Base-by-base conservation (phyloP, 2,888 invertebrate species). In the Drosophila colorata region DNA sequence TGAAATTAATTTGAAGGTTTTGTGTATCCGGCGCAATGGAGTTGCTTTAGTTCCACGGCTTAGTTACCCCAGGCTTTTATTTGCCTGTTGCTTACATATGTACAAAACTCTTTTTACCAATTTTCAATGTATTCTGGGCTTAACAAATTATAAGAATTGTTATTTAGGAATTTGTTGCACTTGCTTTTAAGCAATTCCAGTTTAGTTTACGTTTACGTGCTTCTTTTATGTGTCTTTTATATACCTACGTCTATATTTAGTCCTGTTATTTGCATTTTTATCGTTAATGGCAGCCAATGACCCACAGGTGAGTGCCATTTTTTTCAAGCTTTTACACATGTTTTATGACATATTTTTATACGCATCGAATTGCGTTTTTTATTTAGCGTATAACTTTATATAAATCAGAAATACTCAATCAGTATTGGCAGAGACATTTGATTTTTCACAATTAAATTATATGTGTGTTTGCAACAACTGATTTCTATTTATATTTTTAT, bases 1-100 rank as follows among this genome's bases (percentile, higher is more conserved):
- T 85, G 79, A 85, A 88, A 88, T 88, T 79, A 76, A 78, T 75
- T 70, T 58, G 76, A 76, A 57, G 55, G 58, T 60, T 68, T 70
- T 66, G 57, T 69, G 51, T 63, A 69, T 52, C 58, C 61, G 52
- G 48, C 44, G 53, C 43, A 69, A 52, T 46, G 14, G 2, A 44
- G 18, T 1, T 31, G 5, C 8, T 28, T 35, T 16, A 16, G n/a
- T 25, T 5, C n/a, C 16, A 9, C n/a, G 38, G 8, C 25, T 47
- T 73, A 52, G 52, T 68, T 46, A 53, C 14, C 28, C n/a, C 37
- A 2, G 25, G 25, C 25, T 33, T 33, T 33, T 13, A 2, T 31
- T 13, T n/a, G n/a, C n/a, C n/a, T n/a, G n/a, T n/a, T n/a, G n/a
- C n/a, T n/a, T n/a, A n/a, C n/a, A n/a, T n/a, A n/a, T n/a, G n/a